Base-by-base conservation (phyloP, 2,888 invertebrate genomes). In the Euproctis similis region DNA sequence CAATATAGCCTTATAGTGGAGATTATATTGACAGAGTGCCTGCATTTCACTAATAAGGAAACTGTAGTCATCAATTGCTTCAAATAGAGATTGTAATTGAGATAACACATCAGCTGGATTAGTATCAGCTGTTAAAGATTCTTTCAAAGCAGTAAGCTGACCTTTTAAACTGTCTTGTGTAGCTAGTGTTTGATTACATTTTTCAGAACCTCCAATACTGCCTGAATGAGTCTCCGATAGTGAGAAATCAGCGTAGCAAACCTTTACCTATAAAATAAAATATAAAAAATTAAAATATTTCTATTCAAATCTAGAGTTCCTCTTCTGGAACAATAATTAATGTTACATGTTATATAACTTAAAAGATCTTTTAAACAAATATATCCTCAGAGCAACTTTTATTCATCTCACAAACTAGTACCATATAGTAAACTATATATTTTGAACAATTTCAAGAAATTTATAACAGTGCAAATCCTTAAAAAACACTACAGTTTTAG, bases 111-210 rank as follows among this genome's bases (percentile, higher is more conserved):
- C 56, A 9, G 32, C 51, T 29, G 59, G 53, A 34, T 60, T 59
- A 35, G 51, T 41, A 29, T 43, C 24, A 19, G 42, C 28, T 32
- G 54, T 34, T 28, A 59, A 38, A 10, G 50, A 37, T 25, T 70
- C 59, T 28, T 64, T 37, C 21, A 72, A 32, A 12, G 38, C 34
- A 31, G 59, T 62, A 14, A 80, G 42, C 33, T 80, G 67, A 8
- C 36, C 26, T 40, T 72, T 70, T 1, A 77, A 55, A 19, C 59
- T 49, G 35, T 74, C 73, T 59, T 77, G 75, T 26, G 71, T 68
- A 31, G 60, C 60, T 9, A 42, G 26, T 28, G 47, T 50, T 30
- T 51, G 37, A 20, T 46, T 39, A 4, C 51, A 37, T 30, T 48
- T 47, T 26, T 51, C 41, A 4, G 50, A 44, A 31, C 36, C 24